Evolutionary conservation across 2,888 invertebrate species (phyloP), one percentile per base, ranked within the genome.

Genomic region (Tortricodes alternella): DNA sequence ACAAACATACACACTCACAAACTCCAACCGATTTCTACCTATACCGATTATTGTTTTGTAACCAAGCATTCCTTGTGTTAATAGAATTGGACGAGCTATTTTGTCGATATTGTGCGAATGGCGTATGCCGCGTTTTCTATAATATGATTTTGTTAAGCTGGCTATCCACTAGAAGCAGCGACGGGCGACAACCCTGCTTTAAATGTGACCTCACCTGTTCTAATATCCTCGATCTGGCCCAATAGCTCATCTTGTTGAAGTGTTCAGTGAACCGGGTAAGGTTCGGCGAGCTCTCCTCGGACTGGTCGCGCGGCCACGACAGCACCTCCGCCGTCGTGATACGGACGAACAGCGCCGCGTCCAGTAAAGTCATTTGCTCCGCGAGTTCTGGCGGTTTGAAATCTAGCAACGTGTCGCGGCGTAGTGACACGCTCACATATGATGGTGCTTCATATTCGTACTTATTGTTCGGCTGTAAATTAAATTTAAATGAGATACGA

Each of bases 221-320:
- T 49, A 99, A 89, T 71, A 99, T 98, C 77, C 96, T 93, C 2
- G 99, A 98, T 52, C 99, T 92, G 35, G 98, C 98, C 99, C 99
- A 99, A 77, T 97, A 99, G 57, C 98, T 98, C 97, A 99, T 98
- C 90, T 99, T 99, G 82, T 99, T 99, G 85, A 99, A 99, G 87
- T 99, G 99, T 81, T 99, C 98, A 0, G 99, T 99, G 80, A 99
- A 99, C 65, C 96, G 92, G 24, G 98, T 98, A 56, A 99, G 92
- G 86, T 99, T 99, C 2, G 99, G 99, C 76, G 98, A 98, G 68
- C 96, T 93, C 78, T 99, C 98, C 83, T 99, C 99, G 64, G 97
- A 97, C 85, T 99, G 99, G 80, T 99, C 98, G 74, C 97, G 95
- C 29, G 99, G 97, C 98, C 99, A 99, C 68, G 98, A 94, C 64